Base-by-base conservation (phyloP, 2,113 vertebrate genomes). In the Lagopus leucura region DNA sequence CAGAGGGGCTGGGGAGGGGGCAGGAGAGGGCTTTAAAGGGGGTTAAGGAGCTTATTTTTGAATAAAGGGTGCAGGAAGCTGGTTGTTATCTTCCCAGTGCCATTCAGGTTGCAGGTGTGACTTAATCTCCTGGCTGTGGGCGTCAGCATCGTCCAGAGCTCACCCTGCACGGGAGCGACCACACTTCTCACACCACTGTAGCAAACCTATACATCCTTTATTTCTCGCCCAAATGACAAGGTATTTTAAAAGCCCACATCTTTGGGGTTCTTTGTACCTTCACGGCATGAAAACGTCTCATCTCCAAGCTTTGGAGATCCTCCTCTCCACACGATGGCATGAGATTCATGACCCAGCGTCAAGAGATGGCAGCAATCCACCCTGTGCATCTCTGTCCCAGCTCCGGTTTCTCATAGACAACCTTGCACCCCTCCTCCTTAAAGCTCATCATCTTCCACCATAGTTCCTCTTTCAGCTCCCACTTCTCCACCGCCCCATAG, bases 31-130 rank as follows among this genome's bases (percentile, higher is more conserved):
- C 27, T 71, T 93, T 79, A 63, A 47, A 45, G 43, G 43, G 84
- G 82, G 82, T 92, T 93, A 94, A 96, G 96, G n/a, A 93, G 94
- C 92, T 96, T 96, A 95, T 76, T 92, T 90, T 86, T 74, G 87
- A 93, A 93, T 84, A 92, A 72, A 95, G 78, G 85, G 55, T 67
- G 87, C 92, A 94, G 95, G 91, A 90, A 93, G 85, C 78, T 38
- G 82, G 67, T 67, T 88, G 89, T 89, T 89, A 85, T 90, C 83
- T 85, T 34, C 73, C 84, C 18, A 50, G 82, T 67, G 75, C 84
- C 91, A 86, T 95, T 95, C 90, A 93, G 77, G 27, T 82, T 55
- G 82, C 95, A 94, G 93, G 93, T 96, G 94, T 70, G 93, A 81
- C 73, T 88, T 92, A 96, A 95, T 95, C 96, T 82, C 87, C 88